phyloP scores from a whole-genome alignment of 53 echinoderm and acorn worm genomes.

The Holothuria leucospilota region DNA sequence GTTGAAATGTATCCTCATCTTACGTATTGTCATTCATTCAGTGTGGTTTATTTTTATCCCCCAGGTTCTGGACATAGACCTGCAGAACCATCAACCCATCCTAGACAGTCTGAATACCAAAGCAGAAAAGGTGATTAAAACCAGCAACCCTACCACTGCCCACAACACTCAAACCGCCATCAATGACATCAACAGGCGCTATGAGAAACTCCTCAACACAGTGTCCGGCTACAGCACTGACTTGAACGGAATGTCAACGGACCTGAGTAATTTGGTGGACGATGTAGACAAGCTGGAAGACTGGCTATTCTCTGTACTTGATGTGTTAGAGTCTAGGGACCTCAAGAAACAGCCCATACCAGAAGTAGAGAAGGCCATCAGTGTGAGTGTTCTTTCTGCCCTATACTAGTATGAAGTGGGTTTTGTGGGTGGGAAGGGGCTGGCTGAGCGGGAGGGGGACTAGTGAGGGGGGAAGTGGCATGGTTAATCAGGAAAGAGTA shows the following conservation, averaged over 20 bases:
- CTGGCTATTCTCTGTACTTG: slow-evolving; percentile 93
- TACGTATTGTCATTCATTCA: too few relatives aligned
- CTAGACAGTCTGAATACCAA: slow-evolving; percentile 80
- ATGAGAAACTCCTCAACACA: slow-evolving; percentile 65
- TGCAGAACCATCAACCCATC: slow-evolving; percentile 80
- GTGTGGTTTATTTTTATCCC: neutral
- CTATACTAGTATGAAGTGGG: too few relatives aligned
- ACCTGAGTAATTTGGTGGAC: slow-evolving; percentile 78
- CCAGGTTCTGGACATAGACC: slow-evolving; percentile 86
- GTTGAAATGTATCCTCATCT: too few relatives aligned
- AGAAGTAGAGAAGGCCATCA: slow-evolving; percentile 83
- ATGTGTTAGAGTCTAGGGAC: slow-evolving; percentile 88
- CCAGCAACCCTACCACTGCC: slow-evolving; percentile 85
- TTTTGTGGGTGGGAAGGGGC: too few relatives aligned
- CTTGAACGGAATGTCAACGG: slow-evolving; percentile 80
- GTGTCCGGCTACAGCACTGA: slow-evolving; percentile 70
- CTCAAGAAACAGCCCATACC: slow-evolving; percentile 93
- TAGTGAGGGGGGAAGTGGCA: too few relatives aligned
- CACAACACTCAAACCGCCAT: slow-evolving; percentile 77
- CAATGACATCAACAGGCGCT: slow-evolving; percentile 80
- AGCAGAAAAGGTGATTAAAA: slow-evolving; percentile 70
- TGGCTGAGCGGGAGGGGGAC: too few relatives aligned
- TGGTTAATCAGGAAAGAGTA: too few relatives aligned
- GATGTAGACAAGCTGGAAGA: slow-evolving; percentile 93
- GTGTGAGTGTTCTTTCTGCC: slow-evolving; percentile 56